A percentile compares a stretch with the other conserved stretches of the same genome.
Evolutionary conservation across 2,113 vertebrate species (phyloP).

Genomic region (Oncorhynchus gorbuscha): DNA sequence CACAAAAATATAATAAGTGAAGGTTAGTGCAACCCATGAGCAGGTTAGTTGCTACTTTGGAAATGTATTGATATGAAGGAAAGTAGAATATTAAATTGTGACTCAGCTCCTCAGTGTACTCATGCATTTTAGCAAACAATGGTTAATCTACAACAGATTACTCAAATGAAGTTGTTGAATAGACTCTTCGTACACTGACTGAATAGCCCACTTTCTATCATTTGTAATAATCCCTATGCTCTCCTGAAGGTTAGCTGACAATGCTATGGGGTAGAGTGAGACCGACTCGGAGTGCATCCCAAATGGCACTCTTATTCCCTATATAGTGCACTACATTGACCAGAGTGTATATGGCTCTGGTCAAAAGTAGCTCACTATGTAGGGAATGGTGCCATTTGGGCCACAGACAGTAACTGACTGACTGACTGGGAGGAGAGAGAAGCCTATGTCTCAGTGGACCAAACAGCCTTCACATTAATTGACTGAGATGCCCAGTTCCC

Average conservation of each 20-base stretch:
- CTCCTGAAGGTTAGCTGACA: too few relatives aligned
- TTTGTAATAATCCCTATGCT: background rate
- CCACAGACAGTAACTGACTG: background rate
- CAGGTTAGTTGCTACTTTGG: too few relatives aligned
- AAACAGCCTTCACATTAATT: conserved; percentile 48
- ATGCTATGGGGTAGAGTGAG: background rate
- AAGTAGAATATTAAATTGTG: too few relatives aligned
- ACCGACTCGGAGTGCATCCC: too few relatives aligned
- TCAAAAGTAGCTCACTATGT: too few relatives aligned
- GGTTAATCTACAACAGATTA: background rate
- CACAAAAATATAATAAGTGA: too few relatives aligned
- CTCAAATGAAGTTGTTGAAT: background rate
- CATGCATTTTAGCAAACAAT: background rate
- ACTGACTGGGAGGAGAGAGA: conserved; percentile 13
- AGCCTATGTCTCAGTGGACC: conserved; percentile 31
- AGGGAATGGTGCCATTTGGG: too few relatives aligned
- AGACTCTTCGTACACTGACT: background rate
- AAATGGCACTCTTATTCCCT: too few relatives aligned
- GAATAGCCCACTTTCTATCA: background rate
- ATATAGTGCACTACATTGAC: too few relatives aligned
- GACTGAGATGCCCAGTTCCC: conserved; percentile 30
- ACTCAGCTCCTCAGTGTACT: background rate
- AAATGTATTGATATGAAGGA: too few relatives aligned
- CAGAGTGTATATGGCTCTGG: too few relatives aligned
- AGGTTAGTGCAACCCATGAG: too few relatives aligned